Percentiles rank a stretch among this genome's conserved stretches.
phyloP scores from a whole-genome alignment of 2,888 invertebrate genomes.

The Acanthococcus lagerstroemiae region DNA sequence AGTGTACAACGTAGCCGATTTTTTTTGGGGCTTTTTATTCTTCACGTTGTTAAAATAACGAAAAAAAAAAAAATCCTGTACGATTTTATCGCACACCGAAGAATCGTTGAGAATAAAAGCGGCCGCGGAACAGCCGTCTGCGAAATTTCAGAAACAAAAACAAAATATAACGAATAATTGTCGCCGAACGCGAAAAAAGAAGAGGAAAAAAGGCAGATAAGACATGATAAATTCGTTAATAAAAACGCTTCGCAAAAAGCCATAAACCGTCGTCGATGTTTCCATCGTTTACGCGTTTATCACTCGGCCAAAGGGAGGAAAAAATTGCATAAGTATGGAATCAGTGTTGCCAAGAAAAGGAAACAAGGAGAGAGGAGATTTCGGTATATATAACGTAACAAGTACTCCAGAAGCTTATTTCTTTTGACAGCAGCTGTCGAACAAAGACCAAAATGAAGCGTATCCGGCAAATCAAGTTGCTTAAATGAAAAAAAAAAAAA shows the following conservation, averaged over 20 bases:
- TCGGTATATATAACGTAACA: slow-evolving; percentile 8
- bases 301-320: background rate
- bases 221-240: slow-evolving; percentile 18
- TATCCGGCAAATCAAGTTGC: slow-evolving; percentile 19
- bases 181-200: background rate
- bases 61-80: background rate
- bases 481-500: slow-evolving; percentile 6
- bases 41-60: background rate
- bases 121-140: background rate
- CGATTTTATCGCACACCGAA: background rate
- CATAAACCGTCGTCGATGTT: slow-evolving; percentile 10
- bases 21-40: no score
- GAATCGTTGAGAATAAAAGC: background rate
- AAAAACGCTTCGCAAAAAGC: slow-evolving; percentile 5
- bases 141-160: background rate
- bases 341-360: slow-evolving; percentile 20
- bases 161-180: background rate
- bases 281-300: slow-evolving; percentile 2
- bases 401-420: slow-evolving; percentile 16
- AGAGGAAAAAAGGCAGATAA: background rate
- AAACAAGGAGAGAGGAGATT: slow-evolving; percentile 3
- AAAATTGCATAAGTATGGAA: background rate
- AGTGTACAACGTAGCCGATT: no score
- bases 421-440: slow-evolving; percentile 26
- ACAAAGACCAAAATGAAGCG: slow-evolving; percentile 21